Evolutionary conservation across 64 coral and sea anemone species (phyloP), one percentile per base, ranked within the genome.

Genomic region (Orbicella faveolata): DNA sequence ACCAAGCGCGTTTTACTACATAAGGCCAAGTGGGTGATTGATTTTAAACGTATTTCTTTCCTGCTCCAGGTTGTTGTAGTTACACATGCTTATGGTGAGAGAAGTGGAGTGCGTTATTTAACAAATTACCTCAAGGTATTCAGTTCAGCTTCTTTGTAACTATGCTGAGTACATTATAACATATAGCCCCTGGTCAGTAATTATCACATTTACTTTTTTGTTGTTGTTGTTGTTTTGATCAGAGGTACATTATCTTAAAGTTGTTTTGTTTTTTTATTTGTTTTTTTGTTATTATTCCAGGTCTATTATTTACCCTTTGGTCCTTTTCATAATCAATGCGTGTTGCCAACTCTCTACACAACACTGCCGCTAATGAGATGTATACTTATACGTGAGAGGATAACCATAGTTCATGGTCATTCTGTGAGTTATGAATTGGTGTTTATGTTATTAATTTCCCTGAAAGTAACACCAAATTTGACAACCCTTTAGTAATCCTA

Each of bases 261-360:
- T 3, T 0, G 7, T 48, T 48, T 5, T 48, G 44, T 48, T 48
- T 48, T 48, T 48, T 48, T 0, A 6, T 48, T 48, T 48, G 44
- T 48, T 48, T 48, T 48, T 48, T 3, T 48, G 0, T 48, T 48
- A 48, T 48, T 41, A 61, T 77, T 66, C 16, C 35, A 99, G 97
- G 97, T 99, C 9, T 99, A 99, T 78, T 99, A 99, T 82, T 61
- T 99, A 21, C 97, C 97, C 36, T 87, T 99, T 76, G 88, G 83
- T 77, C 84, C 95, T 51, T 99, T 99, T 70, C 94, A 99, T 67
- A 99, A 99, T 61, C 97, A 99, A 39, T 99, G 91, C 89, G 86
- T 88, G 20, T 76, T 99, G 63, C 97, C 97, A 77, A 99, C 97
- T 52, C 36, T 99, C 17, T 99, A 96, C 68, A 95, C 94, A 61